A percentile compares a stretch with the other conserved stretches of the same genome.
Conservation (phyloP, 2,888 invertebrate species). For the Hipparchia semele region DNA sequence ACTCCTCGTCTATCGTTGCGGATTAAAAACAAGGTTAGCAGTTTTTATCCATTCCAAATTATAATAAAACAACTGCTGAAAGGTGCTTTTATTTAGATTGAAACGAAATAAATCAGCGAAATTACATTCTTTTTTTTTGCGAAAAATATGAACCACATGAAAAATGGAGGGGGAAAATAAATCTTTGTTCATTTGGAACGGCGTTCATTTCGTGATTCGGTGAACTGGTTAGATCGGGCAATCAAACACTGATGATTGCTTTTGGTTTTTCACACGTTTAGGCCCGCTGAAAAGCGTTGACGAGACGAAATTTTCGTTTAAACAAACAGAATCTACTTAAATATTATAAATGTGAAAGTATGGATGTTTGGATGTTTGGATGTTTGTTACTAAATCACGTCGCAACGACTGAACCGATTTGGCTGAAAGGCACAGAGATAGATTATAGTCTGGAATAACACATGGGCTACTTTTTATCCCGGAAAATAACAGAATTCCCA, state of each 20-base stretch:
- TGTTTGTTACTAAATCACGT: background rate
- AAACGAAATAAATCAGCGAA: constrained; percentile 11
- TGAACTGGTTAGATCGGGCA: constrained; percentile 32
- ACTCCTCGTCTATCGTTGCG: too few species aligned
- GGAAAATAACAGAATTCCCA: too few species aligned
- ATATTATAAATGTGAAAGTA: too few species aligned
- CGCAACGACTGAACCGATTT: too few species aligned
- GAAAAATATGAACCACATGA: constrained; percentile 2
- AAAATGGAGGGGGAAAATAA: constrained; percentile 4
- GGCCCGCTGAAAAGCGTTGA: background rate
- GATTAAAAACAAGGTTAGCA: background rate
- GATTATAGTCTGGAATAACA: too few species aligned
- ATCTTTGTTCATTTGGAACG: constrained; percentile 14
- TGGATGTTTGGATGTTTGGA: background rate
- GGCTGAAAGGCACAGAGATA: too few species aligned
- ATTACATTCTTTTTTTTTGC: constrained; percentile 13
- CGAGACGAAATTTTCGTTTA: background rate
- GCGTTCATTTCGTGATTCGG: constrained; percentile 33
- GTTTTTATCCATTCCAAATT: background rate
- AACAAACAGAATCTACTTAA: background rate
- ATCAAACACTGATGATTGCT: constrained; percentile 34
- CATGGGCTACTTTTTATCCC: too few species aligned
- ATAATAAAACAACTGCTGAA: background rate
- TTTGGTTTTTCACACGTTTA: constrained; percentile 27
- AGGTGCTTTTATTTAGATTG: constrained; percentile 19